Evolutionary conservation across 2,888 invertebrate species (phyloP).

Genomic region (Adelognathus sp.): DNA sequence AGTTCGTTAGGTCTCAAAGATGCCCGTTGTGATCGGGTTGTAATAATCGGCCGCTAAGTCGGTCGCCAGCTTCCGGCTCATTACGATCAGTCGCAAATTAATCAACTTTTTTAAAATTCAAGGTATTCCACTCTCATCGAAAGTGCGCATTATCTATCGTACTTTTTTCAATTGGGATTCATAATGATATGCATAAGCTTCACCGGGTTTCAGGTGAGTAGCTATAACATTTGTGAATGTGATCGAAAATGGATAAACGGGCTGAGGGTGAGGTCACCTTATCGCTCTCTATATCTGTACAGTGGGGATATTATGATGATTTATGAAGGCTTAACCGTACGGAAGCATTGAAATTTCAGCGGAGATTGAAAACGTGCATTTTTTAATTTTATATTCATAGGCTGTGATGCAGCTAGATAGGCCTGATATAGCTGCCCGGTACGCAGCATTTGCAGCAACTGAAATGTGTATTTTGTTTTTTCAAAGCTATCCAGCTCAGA

Average conservation of each 20-base stretch:
- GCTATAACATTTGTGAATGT: not conserved
- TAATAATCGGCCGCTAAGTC: no score
- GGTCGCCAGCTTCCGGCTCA: no score
- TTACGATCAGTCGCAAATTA: no score
- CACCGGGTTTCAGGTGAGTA: constrained; percentile 68
- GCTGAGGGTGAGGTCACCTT: no score
- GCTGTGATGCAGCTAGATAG: constrained; percentile 52
- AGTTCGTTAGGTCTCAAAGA: no score
- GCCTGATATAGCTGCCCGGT: constrained; percentile 49
- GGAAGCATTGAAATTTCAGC: no score
- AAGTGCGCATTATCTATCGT: constrained; percentile 63
- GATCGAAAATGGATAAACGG: no score
- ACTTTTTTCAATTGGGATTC: constrained; percentile 68
- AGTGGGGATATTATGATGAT: no score
- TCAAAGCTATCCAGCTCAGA: constrained; percentile 55
- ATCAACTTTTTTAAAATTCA: constrained; percentile 12
- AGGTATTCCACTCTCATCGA: constrained; percentile 65
- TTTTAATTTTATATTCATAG: constrained; percentile 22
- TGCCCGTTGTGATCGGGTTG: no score
- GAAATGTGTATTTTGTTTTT: constrained; percentile 50
- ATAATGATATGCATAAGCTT: constrained; percentile 69
- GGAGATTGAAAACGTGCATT: not conserved
- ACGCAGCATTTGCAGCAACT: constrained; percentile 45
- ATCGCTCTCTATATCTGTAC: no score
- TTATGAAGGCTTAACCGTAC: no score